Base-by-base conservation (phyloP, 2,797 vertebrate genomes). In the Fundulus diaphanus region DNA sequence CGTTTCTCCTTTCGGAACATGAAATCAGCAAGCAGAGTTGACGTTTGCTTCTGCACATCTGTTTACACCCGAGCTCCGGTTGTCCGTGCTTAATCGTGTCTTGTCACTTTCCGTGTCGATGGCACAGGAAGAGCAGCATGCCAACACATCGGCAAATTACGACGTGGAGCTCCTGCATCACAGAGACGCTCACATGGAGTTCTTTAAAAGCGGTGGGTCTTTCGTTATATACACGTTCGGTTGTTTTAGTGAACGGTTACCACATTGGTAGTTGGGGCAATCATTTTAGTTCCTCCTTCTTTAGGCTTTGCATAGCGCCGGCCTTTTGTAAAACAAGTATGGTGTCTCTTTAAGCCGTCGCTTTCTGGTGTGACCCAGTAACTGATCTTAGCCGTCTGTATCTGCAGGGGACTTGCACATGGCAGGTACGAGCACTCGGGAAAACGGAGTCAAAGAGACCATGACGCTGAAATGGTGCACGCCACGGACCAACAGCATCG, bases 381-480 rank as follows among this genome's bases (percentile, higher is more conserved):
- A 9, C 44, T 16, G 1, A 27, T n/a, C 6, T 65, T 42, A 6
- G 13, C 0, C 63, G 16, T 85, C 37, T 89, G 37, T 76, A 69
- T 52, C 20, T 85, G 52, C 72, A 99, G 98, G 98, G 77, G 98
- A 99, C 90, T 92, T 96, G 52, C 95, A 96, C 68, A 97, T 97
- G 75, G 76, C 92, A 0, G 93, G 97, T 46, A 94, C 95, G 86
- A 97, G 95, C 82, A 97, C 96, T 73, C 95, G 96, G 82, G 98
- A 99, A 73, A 96, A 97, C 27, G 94, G 96, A 0, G 95, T 98
- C 40, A 99, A 98, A 89, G 98, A 99, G 86, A 99, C 98, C 0
- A 95, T 99, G 37, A 99, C 98, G 0, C 92, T 99, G 40, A 99
- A 99, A 57, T 99, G 98, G 98, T 99, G 98, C 85, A 99, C 98